These are phyloP conservation scores for Proteles cristata DNA, from an alignment of 2,113 vertebrate species.

Conservation along the genomic window DNA sequence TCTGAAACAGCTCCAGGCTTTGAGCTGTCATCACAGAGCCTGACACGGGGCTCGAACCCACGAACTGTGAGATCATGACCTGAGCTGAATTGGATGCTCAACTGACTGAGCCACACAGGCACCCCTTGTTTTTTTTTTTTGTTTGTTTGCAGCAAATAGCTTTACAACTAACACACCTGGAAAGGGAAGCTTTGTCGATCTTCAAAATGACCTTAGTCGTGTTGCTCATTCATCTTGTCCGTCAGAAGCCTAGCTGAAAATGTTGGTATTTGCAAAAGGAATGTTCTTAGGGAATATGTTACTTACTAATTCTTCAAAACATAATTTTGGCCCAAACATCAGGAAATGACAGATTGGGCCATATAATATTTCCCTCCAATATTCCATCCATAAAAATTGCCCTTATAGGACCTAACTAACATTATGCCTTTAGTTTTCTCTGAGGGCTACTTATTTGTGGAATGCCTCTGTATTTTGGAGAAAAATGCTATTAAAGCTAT, in stretches of 20 bases:
- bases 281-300: conserved; percentile 47
- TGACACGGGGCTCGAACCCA: no score
- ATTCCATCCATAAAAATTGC: background rate
- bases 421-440: conserved; percentile 23
- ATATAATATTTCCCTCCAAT: background rate
- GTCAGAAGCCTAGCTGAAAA: conserved; percentile 6
- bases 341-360: conserved; percentile 1
- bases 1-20: no score
- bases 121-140: background rate
- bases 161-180: background rate
- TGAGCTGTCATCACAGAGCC: no score
- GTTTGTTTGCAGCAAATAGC: background rate
- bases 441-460: background rate
- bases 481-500: conserved; percentile 27
- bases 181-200: background rate
- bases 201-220: background rate
- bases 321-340: background rate
- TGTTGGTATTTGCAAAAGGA: conserved; percentile 40
- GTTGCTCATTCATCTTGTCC: conserved; percentile 5
- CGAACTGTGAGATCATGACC: no score
- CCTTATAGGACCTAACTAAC: background rate
- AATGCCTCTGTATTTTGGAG: conserved; percentile 1
- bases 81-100: no score
- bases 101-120: no score
- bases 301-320: conserved; percentile 48